phyloP scores from a whole-genome alignment of 37 sponge, comb jelly and placozoan species.

The Aphrocallistes beatrix region DNA sequence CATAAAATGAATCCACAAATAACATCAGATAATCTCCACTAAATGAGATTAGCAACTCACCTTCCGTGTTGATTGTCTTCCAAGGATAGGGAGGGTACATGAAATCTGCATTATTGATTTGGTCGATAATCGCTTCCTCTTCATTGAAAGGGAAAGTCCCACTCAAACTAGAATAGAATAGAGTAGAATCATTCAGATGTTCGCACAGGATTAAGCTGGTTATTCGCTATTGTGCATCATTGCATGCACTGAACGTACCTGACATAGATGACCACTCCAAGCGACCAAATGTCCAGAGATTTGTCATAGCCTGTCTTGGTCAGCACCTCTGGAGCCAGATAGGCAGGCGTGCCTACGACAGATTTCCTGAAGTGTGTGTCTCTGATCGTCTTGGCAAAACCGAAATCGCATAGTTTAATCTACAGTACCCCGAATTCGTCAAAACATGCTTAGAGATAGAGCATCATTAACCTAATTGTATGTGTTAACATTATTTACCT shows the following conservation, averaged over 20 bases:
- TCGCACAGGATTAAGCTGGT: neutral
- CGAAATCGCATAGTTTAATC: constrained; percentile 95
- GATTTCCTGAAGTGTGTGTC: constrained; percentile 91
- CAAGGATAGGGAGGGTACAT: constrained; percentile 98
- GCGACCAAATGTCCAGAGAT: constrained; percentile 90
- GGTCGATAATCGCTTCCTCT: constrained; percentile 92
- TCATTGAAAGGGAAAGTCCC: constrained; percentile 99
- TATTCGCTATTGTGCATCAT: too few relatives aligned
- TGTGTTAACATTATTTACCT: too few relatives aligned
- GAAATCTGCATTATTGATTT: constrained; percentile 95
- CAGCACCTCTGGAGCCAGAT: constrained; percentile 93
- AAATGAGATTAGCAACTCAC: constrained; percentile 18
- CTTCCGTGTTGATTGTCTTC: constrained; percentile 65
- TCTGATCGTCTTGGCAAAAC: constrained; percentile 93
- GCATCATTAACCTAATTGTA: too few relatives aligned
- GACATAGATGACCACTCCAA: constrained; percentile 93
- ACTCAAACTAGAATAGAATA: constrained; percentile 57
- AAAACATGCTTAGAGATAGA: neutral
- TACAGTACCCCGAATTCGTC: constrained; percentile 24
- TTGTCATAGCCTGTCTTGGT: constrained; percentile 83
- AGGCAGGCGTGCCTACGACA: constrained; percentile 95
- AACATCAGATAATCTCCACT: neutral
- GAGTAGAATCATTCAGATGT: neutral
- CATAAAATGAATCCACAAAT: neutral
- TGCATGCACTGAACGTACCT: too few relatives aligned